A percentile compares a stretch with the other conserved stretches of the same genome.
phyloP scores from a whole-genome alignment of 2,113 vertebrate genomes.

The Ammodytes marinus region DNA sequence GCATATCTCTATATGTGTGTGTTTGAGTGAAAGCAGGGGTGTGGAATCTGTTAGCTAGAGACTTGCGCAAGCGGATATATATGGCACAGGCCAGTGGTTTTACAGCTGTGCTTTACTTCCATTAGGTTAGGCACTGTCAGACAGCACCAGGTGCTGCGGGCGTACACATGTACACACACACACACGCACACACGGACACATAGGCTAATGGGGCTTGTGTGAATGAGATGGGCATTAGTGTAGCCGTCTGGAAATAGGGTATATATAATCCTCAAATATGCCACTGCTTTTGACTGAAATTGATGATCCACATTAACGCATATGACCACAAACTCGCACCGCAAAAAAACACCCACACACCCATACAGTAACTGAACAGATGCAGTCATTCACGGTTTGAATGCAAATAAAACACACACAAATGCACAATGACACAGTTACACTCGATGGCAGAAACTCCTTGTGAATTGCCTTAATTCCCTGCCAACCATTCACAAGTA shows the following conservation, averaged over 20 bases:
- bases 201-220: constrained; percentile 69
- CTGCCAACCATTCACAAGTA: constrained; percentile 26
- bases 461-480: constrained; percentile 55
- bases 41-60: constrained; percentile 66
- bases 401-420: constrained; percentile 44
- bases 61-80: constrained; percentile 64
- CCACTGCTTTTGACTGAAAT: constrained; percentile 69
- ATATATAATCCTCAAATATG: constrained; percentile 71
- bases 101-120: constrained; percentile 81
- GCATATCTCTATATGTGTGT: constrained; percentile 41
- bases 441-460: constrained; percentile 33
- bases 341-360: constrained; percentile 38
- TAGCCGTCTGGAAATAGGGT: constrained; percentile 64
- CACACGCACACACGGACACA: constrained; percentile 42
- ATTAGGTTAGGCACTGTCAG: constrained; percentile 76
- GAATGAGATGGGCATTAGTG: constrained; percentile 68
- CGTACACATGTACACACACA: constrained; percentile 44
- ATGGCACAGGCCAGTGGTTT: constrained; percentile 77
- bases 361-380: constrained; percentile 38
- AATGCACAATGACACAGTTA: constrained; percentile 43
- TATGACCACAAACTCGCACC: constrained; percentile 27
- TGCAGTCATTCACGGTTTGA: constrained; percentile 31
- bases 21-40: constrained; percentile 40
- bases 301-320: constrained; percentile 67
- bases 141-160: constrained; percentile 67